A percentile compares a stretch with the other conserved stretches of the same genome.
Evolutionary conservation across 1,140 invertebrate species (phyloP).

Genomic region (Papilio helenus): DNA sequence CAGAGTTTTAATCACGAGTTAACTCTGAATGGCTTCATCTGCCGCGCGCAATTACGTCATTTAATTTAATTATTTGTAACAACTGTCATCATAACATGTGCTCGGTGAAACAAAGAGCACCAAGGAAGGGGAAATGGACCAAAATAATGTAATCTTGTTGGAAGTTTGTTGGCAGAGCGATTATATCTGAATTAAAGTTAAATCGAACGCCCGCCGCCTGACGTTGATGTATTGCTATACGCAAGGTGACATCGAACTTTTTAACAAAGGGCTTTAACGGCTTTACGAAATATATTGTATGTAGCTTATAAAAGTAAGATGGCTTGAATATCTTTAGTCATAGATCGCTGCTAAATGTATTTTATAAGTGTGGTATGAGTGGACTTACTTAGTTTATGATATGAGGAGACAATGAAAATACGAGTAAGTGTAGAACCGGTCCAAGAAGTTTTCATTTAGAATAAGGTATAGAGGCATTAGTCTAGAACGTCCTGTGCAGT

Average conservation of each 20-base stretch:
- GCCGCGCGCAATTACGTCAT: no score
- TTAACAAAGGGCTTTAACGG: neutral
- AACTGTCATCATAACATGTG: neutral
- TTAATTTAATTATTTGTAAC: no score
- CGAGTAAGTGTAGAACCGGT: neutral
- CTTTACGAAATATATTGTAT: neutral
- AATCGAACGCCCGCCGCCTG: conserved; percentile 7
- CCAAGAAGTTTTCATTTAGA: conserved; percentile 7
- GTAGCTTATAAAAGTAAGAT: no score
- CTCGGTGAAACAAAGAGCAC: neutral
- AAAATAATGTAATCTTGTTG: neutral
- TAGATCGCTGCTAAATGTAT: no score
- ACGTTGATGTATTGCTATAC: conserved; percentile 12
- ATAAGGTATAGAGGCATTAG: neutral
- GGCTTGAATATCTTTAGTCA: no score
- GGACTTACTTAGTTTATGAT: no score
- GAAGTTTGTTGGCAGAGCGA: neutral
- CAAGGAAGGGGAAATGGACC: neutral
- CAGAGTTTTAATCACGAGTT: neutral
- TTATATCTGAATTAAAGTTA: conserved; percentile 23
- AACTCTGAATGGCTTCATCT: neutral
- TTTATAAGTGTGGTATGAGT: no score
- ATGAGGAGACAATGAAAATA: neutral
- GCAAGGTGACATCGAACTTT: neutral
- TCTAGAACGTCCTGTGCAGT: neutral